phyloP scores from a whole-genome alignment of 2,797 vertebrate species.

The Chelonia mydas region DNA sequence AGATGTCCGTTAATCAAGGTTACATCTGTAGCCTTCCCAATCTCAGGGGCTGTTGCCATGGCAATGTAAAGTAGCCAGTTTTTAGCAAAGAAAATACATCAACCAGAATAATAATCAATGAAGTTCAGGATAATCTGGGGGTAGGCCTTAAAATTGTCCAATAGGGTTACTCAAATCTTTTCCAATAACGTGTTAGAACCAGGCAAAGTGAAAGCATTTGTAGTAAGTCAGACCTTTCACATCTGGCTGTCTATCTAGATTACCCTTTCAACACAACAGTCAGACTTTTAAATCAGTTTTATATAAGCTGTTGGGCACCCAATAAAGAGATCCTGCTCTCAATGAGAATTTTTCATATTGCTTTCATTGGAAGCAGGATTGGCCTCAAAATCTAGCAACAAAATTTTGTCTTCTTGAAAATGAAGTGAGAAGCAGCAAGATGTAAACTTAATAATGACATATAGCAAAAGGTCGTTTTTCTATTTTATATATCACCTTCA shows the following conservation, averaged over 20 bases:
- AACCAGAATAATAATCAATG: accelerated
- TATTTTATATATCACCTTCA: neutral
- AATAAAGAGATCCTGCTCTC: neutral
- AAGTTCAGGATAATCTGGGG: neutral
- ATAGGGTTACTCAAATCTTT: neutral
- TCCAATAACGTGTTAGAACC: neutral
- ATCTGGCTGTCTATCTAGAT: accelerated
- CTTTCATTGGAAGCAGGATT: neutral
- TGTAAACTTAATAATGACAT: neutral
- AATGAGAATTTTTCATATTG: neutral
- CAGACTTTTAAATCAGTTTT: neutral
- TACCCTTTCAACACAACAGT: neutral
- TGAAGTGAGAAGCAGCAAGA: neutral
- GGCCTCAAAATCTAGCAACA: neutral
- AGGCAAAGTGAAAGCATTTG: neutral
- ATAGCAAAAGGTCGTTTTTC: neutral
- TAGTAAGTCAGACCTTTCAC: neutral
- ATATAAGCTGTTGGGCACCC: neutral
- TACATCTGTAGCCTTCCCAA: accelerated
- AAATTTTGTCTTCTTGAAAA: neutral
- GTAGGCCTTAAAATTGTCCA: neutral
- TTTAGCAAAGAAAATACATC: neutral
- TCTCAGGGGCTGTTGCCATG: neutral
- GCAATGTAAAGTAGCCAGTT: neutral
- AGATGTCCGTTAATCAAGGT: neutral